phyloP scores from a whole-genome alignment of 2,113 vertebrate genomes.

The Rallus limicola region DNA sequence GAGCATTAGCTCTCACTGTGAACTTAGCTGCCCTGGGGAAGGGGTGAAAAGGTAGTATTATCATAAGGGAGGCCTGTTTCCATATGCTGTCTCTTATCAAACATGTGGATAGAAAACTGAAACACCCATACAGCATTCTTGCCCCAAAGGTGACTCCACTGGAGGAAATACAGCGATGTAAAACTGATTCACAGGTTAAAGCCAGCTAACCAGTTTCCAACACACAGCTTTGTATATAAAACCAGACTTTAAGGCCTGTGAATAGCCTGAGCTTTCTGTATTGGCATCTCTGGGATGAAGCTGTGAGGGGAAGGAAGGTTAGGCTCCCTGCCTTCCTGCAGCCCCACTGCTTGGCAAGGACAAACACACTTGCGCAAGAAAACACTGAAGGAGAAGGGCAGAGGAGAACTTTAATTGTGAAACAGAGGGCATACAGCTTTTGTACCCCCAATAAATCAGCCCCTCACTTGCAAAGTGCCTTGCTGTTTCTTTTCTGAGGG shows the following conservation, averaged over 20 bases:
- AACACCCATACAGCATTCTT: not conserved
- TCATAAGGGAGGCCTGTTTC: not conserved
- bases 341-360: not conserved
- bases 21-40: not conserved
- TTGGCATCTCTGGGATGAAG: not conserved
- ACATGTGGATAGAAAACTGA: rapidly evolving
- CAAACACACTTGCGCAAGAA: rapidly evolving
- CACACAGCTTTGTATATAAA: not conserved
- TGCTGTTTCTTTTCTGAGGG: not conserved
- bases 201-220: not conserved
- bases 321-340: not conserved
- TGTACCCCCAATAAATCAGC: not conserved
- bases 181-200: not conserved
- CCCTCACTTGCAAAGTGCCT: rapidly evolving
- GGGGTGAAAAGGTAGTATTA: not conserved
- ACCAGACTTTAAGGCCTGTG: not conserved
- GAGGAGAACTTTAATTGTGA: not conserved
- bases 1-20: not conserved
- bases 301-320: no score
- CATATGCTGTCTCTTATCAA: not conserved
- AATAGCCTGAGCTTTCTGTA: not conserved
- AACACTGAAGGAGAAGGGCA: not conserved
- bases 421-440: not conserved
- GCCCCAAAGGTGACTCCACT: not conserved
- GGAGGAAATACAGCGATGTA: not conserved